phyloP scores from a whole-genome alignment of 2,113 vertebrate genomes.

The Clinocottus analis region DNA sequence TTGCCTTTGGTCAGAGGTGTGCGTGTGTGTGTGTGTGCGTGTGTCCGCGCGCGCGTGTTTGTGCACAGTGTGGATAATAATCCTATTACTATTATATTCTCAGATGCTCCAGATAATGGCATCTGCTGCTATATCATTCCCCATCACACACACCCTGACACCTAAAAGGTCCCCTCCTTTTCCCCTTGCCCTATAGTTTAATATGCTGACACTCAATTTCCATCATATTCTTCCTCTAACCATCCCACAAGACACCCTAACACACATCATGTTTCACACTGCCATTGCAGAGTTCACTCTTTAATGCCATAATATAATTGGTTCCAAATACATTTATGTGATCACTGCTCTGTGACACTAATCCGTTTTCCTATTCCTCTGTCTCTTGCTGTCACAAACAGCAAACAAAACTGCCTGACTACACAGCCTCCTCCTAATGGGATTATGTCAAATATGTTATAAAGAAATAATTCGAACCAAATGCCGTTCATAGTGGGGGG shows the following conservation, averaged over 20 bases:
- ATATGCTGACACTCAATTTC: not conserved
- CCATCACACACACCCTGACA: not conserved
- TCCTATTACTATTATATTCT: conserved; percentile 60
- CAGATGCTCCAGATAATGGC: conserved; percentile 60
- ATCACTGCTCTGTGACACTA: conserved; percentile 29
- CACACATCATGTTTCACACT: not conserved
- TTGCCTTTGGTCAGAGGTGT: conserved; percentile 8
- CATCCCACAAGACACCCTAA: not conserved
- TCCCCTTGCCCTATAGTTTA: not conserved
- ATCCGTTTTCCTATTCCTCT: conserved; percentile 31
- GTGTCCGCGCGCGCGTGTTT: not conserved
- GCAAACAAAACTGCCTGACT: conserved; percentile 27
- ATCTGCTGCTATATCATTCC: conserved; percentile 46
- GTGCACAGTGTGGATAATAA: conserved; percentile 51
- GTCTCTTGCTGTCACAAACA: conserved; percentile 18
- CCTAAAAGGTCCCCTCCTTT: not conserved
- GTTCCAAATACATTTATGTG: conserved; percentile 13
- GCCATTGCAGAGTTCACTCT: not conserved
- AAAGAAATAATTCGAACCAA: conserved; percentile 57
- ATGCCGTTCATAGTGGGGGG: not conserved
- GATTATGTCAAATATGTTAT: conserved; percentile 42
- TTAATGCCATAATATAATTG: conserved; percentile 1
- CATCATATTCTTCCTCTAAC: not conserved
- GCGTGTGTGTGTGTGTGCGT: conserved; percentile 4
- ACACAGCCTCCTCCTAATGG: conserved; percentile 12